Base-by-base conservation (phyloP, 2,888 invertebrate genomes). In the Caenorhabditis sp. region DNA sequence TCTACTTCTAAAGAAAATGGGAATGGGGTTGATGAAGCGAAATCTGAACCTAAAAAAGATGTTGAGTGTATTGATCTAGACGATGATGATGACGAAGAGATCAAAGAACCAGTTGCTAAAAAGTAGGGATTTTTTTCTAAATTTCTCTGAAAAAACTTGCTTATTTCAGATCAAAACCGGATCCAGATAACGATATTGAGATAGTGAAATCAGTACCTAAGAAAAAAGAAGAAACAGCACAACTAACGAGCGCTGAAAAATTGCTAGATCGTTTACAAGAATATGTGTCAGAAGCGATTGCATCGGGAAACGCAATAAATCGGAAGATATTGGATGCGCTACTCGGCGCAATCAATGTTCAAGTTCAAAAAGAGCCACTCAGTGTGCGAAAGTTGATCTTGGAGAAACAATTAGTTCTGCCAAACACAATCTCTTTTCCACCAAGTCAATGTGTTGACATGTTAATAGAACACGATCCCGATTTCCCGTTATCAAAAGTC, bases 381-480 rank as follows among this genome's bases (percentile, higher is more conserved):
- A 78, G 82, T 14, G 86, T 86, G 6, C 70, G 85, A 5, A 81
- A 82, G 57, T 70, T 86, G 49, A 86, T 86, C 49, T 65, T 86
- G 59, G 86, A 86, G 65, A 86, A 86, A 73, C 79, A 83, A 43
- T 74, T 86, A 12, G 85, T 87, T 10, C 77, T 86, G 0, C 86
- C 86, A 5, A 86, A 87, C 68, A 83, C 86, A 2, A 86, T 86
- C 31, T 83, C 85, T 1, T 80, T 84, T 62, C 86, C 86, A 43
- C 86, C 86, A 8, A 84, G 84, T 62, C 85, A 83, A 73, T 78
- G 81, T 8, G 85, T 86, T 23, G 86, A 86, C 43, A 57, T 87
- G 58, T 58, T 86, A 19, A 85, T 87, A 53, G 86, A 86, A 53
- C 86, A 86, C 66, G 86, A 87, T 62, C 79, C 86, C 0, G 86